A percentile compares a stretch with the other conserved stretches of the same genome.
Evolutionary conservation across 2,888 invertebrate genomes (phyloP).

Genomic region (Ormyrus nitidulus): DNA sequence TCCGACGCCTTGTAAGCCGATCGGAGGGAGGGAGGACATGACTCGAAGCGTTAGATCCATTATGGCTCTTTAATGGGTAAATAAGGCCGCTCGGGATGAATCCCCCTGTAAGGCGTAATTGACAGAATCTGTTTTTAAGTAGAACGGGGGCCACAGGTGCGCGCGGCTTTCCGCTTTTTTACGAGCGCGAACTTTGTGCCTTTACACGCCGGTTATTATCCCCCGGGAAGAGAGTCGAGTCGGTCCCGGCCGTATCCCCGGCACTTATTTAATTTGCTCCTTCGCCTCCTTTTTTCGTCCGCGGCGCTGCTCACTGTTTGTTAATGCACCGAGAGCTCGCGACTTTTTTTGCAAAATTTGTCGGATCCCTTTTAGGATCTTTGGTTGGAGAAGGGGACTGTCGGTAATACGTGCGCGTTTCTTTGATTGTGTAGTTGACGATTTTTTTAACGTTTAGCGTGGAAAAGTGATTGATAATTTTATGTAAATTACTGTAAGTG

Average conservation of each 20-base stretch:
- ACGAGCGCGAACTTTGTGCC: slow-evolving; percentile 7
- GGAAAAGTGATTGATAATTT: too few species aligned
- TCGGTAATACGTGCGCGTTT: too few species aligned
- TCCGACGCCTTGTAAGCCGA: slow-evolving; percentile 38
- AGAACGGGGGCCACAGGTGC: slow-evolving; percentile 46
- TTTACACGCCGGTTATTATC: neutral
- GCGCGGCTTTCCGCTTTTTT: neutral
- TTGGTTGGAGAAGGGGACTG: too few species aligned
- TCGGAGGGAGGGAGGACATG: slow-evolving; percentile 10
- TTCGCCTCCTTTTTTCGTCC: neutral
- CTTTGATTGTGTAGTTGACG: too few species aligned
- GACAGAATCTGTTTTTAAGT: slow-evolving; percentile 56
- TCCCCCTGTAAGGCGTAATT: slow-evolving; percentile 50
- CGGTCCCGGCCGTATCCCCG: too few species aligned
- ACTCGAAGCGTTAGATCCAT: slow-evolving; percentile 49
- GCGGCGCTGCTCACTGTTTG: slow-evolving; percentile 2
- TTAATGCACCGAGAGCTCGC: neutral
- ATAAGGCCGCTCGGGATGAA: slow-evolving; percentile 30
- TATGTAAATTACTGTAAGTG: too few species aligned
- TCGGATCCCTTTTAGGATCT: too few species aligned
- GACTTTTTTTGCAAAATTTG: too few species aligned
- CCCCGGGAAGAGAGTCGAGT: too few species aligned
- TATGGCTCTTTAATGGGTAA: slow-evolving; percentile 53
- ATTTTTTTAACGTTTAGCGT: too few species aligned
- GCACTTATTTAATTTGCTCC: slow-evolving; percentile 26